Evolutionary conservation across 2,113 vertebrate species (phyloP).

Genomic region (Parotia lawesii): DNA sequence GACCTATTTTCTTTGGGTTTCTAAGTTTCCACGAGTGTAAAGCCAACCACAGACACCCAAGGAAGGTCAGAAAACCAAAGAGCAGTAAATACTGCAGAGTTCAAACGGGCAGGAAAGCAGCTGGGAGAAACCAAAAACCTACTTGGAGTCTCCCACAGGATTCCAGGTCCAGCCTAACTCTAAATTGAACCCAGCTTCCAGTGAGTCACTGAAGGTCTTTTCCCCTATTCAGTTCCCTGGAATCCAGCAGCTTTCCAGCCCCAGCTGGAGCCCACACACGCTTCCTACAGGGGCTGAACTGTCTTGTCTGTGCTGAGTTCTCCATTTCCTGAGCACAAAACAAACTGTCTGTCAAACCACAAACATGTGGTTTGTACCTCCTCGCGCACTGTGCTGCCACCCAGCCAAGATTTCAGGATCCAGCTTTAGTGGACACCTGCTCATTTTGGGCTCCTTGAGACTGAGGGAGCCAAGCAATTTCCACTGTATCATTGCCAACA

Average conservation of each 20-base stretch:
- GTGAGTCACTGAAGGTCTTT: not conserved
- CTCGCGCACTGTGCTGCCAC: accelerated
- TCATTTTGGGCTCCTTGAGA: not conserved
- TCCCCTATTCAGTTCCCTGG: not conserved
- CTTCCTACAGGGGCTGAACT: not conserved
- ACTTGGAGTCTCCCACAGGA: not conserved
- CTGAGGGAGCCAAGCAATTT: not conserved
- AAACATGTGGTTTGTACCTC: accelerated
- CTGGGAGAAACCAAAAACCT: not conserved
- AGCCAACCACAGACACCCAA: not conserved
- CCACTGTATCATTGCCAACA: not conserved
- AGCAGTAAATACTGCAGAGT: not conserved
- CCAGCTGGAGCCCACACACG: not conserved
- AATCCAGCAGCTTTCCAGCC: not conserved
- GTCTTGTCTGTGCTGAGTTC: not conserved
- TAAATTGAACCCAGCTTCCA: not conserved
- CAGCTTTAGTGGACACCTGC: not conserved
- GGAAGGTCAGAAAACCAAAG: not conserved
- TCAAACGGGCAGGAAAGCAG: not conserved
- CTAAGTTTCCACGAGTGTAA: not conserved
- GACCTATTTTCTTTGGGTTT: not conserved
- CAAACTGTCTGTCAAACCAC: not conserved
- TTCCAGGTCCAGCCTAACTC: not conserved
- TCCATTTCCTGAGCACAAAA: not conserved
- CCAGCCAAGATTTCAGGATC: not conserved